These are phyloP conservation scores for Cherax quadricarinatus DNA, from an alignment of 1,140 invertebrate species.

Conservation along the genomic window DNA sequence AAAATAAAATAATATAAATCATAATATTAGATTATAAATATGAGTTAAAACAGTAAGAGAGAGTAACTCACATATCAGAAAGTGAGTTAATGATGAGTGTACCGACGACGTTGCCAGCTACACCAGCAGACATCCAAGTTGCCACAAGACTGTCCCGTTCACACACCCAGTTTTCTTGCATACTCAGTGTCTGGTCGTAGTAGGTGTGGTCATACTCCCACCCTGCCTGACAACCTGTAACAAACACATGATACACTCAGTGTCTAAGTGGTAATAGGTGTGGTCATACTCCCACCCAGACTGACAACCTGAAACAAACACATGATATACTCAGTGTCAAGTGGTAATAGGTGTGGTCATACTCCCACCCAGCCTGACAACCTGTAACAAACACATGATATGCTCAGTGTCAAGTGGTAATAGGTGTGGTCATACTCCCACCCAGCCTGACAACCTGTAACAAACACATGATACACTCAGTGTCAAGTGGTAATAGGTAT, in stretches of 20 bases:
- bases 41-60: too few species aligned
- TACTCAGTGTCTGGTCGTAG: constrained; percentile 62
- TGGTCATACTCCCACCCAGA: constrained; percentile 89
- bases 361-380: constrained; percentile 89
- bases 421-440: constrained; percentile 85
- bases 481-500: constrained; percentile 47
- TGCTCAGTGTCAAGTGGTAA: constrained; percentile 64
- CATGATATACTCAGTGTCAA: too few species aligned
- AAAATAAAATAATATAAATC: too few species aligned
- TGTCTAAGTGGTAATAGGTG: constrained; percentile 52
- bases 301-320: too few species aligned
- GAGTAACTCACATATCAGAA: constrained; percentile 65
- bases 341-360: constrained; percentile 78
- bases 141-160: constrained; percentile 24
- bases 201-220: constrained; percentile 85
- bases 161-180: constrained; percentile 70
- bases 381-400: constrained; percentile 36
- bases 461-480: constrained; percentile 39
- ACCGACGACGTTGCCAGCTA: constrained; percentile 76
- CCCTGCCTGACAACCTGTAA: constrained; percentile 82
- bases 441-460: constrained; percentile 82
- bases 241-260: constrained; percentile 27
- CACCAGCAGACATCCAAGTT: constrained; percentile 75
- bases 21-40: too few species aligned
- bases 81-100: constrained; percentile 66